Base-by-base conservation (phyloP, 2,888 invertebrate genomes). In the Villa cingulata region DNA sequence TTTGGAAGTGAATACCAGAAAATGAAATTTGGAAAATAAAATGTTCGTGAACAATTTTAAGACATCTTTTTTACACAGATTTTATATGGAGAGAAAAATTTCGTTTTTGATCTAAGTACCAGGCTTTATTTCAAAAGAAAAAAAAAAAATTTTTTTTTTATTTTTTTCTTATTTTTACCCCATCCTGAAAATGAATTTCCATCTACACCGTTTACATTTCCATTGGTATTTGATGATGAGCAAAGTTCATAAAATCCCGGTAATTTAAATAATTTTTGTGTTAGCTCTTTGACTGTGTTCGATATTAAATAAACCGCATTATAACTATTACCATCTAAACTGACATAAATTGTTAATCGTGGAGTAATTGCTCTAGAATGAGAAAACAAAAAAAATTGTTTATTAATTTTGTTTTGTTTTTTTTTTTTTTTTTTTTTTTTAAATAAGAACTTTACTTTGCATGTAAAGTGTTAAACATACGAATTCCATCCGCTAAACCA, bases 401-500 rank as follows among this genome's bases (percentile, higher is more conserved):
- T 12, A 32, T 12, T 1, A 12, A 12, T 32, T 14, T 9, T 10
- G 3, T 14, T 32, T 12, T 32, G 9, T 7, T 2, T 32, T 27
- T 27, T 27, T 27, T 27, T 27, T 2, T 27, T 27, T 27, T 27
- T 1, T 34, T 32, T 18, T 15, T 29, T 42, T 15, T 23, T 18
- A 12, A 32, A 32, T 32, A 27, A 27, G 12, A 5, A 34, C 72
- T 80, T 77, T 66, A 86, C 86, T 86, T 87, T 57, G 83, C 79
- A 61, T 89, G 88, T 41, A 95, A 71, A 32, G 87, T 85, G 68
- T 95, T 95, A 71, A 82, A 91, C 51, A 95, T 77, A 55, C 95
- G 79, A 49, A 95, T 94, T 5, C 95, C 96, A 66, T 95, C 94
- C 36, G 91, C 86, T 51, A 92, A 73, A 0, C 94, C 94, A 66